Evolutionary conservation across 2,888 invertebrate genomes (phyloP), one percentile per base, ranked within the genome.

Genomic region (Magallana nippona): DNA sequence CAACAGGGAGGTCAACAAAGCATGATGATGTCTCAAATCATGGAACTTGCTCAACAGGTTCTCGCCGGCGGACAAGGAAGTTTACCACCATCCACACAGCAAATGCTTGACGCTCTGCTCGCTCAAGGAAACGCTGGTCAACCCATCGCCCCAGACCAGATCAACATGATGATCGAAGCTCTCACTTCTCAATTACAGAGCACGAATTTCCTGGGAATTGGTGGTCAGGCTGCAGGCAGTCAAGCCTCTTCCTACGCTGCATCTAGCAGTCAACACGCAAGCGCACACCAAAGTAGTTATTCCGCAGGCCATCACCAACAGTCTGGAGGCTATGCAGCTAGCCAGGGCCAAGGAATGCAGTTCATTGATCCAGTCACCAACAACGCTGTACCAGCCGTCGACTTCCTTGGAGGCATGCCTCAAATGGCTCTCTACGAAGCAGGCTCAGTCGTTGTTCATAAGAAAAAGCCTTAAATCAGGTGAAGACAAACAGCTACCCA

Each of bases 21-120:
- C 71, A 27, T 71, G 5, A 71, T 71, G 71, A 71, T 71, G 71
- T 71, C 71, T 27, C 71, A 71, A 27, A 71, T 71, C 22, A 71
- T 71, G 71, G 71, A 71, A 27, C 71, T 71, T 3, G 71, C 71
- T 27, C 71, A 71, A 27, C 71, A 71, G 13, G 71, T 71, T 1
- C 13, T 71, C 11, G 71, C 71, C 13, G 71, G 71, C 19, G 71
- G 71, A 32, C 71, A 71, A 1, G 71, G 71, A 10, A 71, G 27
- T 15, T 15, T 71, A 13, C 71, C 71, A 8, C 71, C 71, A 71
- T 32, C 71, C 3, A 71, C 71, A 27, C 71, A 71, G 5, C 71
- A 71, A 15, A 27, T 71, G 71, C 22, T 71, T 15, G 71, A 71
- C 27, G 32, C 11, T 22, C 2, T 71, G 11, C 11, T 71, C 13